These are phyloP conservation scores for Syngnathus acus DNA, from an alignment of 2,797 vertebrate species.

Conservation along the genomic window DNA sequence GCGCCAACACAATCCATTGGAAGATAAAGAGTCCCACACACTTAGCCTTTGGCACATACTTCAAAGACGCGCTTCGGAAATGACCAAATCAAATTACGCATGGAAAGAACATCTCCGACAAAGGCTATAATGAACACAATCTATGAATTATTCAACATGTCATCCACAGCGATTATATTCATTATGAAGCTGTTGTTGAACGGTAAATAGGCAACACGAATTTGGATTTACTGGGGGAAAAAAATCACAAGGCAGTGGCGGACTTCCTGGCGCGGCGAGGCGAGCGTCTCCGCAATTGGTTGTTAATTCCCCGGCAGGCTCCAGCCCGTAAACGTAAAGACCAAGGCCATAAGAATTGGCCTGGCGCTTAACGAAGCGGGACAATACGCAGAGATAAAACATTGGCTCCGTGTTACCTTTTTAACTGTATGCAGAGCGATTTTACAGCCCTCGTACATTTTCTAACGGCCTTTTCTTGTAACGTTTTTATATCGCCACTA, in stretches of 20 bases:
- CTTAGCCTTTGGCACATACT: background rate
- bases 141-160: background rate
- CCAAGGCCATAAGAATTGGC: slow-evolving; percentile 23
- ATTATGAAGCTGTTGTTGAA: slow-evolving; percentile 6
- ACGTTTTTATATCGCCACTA: slow-evolving; percentile 52
- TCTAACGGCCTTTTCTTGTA: slow-evolving; percentile 55
- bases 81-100: background rate
- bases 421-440: slow-evolving; percentile 44
- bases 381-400: slow-evolving; percentile 55
- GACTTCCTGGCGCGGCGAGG: slow-evolving; percentile 16
- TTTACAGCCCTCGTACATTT: slow-evolving; percentile 54
- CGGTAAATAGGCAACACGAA: background rate
- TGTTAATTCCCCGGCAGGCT: slow-evolving; percentile 25
- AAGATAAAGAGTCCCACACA: background rate
- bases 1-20: background rate
- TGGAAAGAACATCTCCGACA: background rate
- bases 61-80: background rate
- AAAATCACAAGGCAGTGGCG: slow-evolving; percentile 2
- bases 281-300: slow-evolving; percentile 6
- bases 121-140: background rate
- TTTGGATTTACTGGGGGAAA: slow-evolving; percentile 1
- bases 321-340: slow-evolving; percentile 40
- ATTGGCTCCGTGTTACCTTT: slow-evolving; percentile 37
- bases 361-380: slow-evolving; percentile 36
- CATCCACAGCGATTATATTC: slow-evolving; percentile 12